Evolutionary conservation across 2,113 vertebrate species (phyloP), one percentile per base, ranked within the genome.

Genomic region (Chaenocephalus aceratus): DNA sequence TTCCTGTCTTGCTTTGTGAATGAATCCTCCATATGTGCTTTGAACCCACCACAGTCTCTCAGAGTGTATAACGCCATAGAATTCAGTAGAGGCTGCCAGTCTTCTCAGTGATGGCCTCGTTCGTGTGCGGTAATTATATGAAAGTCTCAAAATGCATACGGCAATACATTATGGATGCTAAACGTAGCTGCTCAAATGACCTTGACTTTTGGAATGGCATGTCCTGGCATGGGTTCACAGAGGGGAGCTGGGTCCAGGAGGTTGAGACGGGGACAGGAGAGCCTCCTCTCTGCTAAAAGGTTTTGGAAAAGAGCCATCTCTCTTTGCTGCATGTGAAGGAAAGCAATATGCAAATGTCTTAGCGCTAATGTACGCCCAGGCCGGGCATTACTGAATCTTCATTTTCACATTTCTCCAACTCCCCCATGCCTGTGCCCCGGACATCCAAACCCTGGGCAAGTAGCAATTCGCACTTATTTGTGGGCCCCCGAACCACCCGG

Each of bases 391-490:
- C 69, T n/a, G 66, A 61, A 21, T 58, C 75, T 57, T 76, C 61
- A 90, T 89, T 92, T 85, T 64, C 68, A 82, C 64, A 80, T 75
- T 82, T 89, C 60, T 84, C 57, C 14, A 36, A 86, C 64, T 70
- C 70, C 70, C 70, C 77, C 74, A 60, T 80, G 86, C 85, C 69
- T 23, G n/a, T 54, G 64, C 79, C 69, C 34, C 44, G 46, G 74
- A 86, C 85, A 77, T 87, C 83, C 71, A 68, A 86, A 73, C 65
- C 66, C 60, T 6, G 62, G 90, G 74, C 81, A 84, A 95, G 81
- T 88, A 84, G 78, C 90, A 92, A 90, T 92, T 90, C 78, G 77
- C 87, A 82, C 89, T 90, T 86, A 92, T 92, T 92, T 91, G 69
- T 36, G 52, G 44, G 53, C 30, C 64, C 73, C 78, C 62, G 60